A percentile compares a stretch with the other conserved stretches of the same genome.
Evolutionary conservation across 2,888 invertebrate genomes (phyloP).

Genomic region (Brenthis daphne): DNA sequence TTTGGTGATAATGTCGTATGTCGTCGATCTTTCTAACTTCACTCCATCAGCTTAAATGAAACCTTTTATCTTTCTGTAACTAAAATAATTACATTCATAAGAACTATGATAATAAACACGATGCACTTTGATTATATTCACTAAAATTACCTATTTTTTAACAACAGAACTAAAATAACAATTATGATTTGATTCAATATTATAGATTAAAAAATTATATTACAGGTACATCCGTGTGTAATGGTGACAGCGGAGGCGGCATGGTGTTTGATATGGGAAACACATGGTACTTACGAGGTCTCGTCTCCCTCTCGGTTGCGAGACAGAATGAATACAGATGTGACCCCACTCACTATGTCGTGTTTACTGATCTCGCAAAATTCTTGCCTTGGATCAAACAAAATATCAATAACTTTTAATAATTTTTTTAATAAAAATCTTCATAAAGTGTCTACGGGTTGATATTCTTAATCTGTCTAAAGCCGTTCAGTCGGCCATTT

Average conservation of each 20-base stretch:
- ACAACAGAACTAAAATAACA: too few relatives aligned
- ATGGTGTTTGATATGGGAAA: slow-evolving; percentile 72
- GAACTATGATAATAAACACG: too few relatives aligned
- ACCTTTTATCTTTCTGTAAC: too few relatives aligned
- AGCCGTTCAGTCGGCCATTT: slow-evolving; percentile 15
- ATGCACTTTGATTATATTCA: too few relatives aligned
- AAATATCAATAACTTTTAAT: slow-evolving; percentile 37
- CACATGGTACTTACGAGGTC: slow-evolving; percentile 73
- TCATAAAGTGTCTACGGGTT: background rate
- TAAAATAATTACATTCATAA: too few relatives aligned
- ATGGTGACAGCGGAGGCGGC: slow-evolving; percentile 79
- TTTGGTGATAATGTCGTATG: too few relatives aligned
- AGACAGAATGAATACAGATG: slow-evolving; percentile 81
- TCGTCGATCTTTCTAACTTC: too few relatives aligned
- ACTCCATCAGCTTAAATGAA: too few relatives aligned
- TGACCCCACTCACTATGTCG: slow-evolving; percentile 82
- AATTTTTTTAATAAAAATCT: slow-evolving; percentile 2
- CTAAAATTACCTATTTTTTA: too few relatives aligned
- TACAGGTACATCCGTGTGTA: slow-evolving; percentile 83
- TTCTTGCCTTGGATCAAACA: slow-evolving; percentile 79
- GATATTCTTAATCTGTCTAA: background rate
- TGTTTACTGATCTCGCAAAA: slow-evolving; percentile 84
- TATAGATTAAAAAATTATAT: slow-evolving; percentile 20
- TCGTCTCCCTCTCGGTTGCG: slow-evolving; percentile 83
- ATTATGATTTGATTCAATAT: too few relatives aligned